phyloP scores from a whole-genome alignment of 2,797 vertebrate species.

The Discoglossus pictus region DNA sequence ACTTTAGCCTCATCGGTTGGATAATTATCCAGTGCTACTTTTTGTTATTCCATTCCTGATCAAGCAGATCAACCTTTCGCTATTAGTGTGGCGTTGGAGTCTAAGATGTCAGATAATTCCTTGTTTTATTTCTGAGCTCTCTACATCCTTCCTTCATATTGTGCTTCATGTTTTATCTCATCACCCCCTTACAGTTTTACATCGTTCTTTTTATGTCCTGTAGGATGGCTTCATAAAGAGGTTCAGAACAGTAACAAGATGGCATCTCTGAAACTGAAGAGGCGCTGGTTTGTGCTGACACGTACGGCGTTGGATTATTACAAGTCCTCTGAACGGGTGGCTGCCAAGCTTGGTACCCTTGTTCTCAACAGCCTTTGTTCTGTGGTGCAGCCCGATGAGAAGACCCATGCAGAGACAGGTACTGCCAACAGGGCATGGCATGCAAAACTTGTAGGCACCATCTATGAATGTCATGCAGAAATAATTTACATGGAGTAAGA shows the following conservation, averaged over 20 bases:
- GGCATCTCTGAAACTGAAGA: slow-evolving; percentile 88
- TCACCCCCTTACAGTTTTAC: no score
- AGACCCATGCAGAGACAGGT: slow-evolving; percentile 89
- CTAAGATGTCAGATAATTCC: no score
- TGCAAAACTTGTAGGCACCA: not conserved
- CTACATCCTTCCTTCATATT: no score
- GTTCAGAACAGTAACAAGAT: slow-evolving; percentile 83
- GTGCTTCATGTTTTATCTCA: no score
- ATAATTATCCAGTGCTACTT: no score
- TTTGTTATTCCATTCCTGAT: no score
- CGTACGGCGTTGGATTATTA: slow-evolving; percentile 88
- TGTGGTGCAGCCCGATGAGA: slow-evolving; percentile 84
- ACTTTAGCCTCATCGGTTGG: no score
- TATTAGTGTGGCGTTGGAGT: no score
- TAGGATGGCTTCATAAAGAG: slow-evolving; percentile 92
- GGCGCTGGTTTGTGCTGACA: slow-evolving; percentile 91
- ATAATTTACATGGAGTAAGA: no score
- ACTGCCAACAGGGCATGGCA: not conserved
- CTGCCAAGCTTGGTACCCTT: slow-evolving; percentile 86
- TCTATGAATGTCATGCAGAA: no score
- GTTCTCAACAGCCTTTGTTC: slow-evolving; percentile 92
- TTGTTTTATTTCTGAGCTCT: no score
- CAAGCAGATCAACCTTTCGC: no score
- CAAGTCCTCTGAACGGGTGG: slow-evolving; percentile 83
- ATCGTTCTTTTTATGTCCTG: not conserved